Percentiles rank a stretch among this genome's conserved stretches.
phyloP scores from a whole-genome alignment of 2,113 vertebrate genomes.

The Corythornis cristatus region DNA sequence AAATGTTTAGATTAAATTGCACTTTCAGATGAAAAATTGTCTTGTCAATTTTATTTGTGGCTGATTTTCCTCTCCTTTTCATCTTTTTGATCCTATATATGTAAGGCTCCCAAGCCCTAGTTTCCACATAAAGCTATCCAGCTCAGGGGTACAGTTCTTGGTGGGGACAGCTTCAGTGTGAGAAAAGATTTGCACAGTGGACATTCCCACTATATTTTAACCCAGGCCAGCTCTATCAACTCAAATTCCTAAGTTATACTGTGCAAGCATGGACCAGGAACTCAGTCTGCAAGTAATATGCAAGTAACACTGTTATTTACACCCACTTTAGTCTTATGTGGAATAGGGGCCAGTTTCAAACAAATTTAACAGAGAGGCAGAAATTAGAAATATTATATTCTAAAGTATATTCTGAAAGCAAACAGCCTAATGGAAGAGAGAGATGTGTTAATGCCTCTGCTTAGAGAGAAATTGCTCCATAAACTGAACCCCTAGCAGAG shows the following conservation, averaged over 20 bases:
- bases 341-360: neutral
- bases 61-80: neutral
- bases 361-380: neutral
- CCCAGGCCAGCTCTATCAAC: neutral
- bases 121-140: neutral
- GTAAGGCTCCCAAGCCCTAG: neutral
- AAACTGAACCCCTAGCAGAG: neutral
- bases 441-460: neutral
- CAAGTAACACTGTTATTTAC: neutral
- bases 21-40: conserved; percentile 13
- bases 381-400: neutral
- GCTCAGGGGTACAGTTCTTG: neutral
- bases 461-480: neutral
- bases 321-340: neutral
- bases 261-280: neutral
- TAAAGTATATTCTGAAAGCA: neutral
- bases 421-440: neutral
- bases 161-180: neutral
- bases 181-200: neutral
- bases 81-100: neutral
- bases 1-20: conserved; percentile 15
- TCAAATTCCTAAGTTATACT: neutral
- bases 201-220: neutral
- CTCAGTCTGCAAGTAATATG: neutral
- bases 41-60: neutral